These are phyloP conservation scores for Drosophila fungiperda DNA, from an alignment of 2,888 invertebrate species.

Conservation along the genomic window DNA sequence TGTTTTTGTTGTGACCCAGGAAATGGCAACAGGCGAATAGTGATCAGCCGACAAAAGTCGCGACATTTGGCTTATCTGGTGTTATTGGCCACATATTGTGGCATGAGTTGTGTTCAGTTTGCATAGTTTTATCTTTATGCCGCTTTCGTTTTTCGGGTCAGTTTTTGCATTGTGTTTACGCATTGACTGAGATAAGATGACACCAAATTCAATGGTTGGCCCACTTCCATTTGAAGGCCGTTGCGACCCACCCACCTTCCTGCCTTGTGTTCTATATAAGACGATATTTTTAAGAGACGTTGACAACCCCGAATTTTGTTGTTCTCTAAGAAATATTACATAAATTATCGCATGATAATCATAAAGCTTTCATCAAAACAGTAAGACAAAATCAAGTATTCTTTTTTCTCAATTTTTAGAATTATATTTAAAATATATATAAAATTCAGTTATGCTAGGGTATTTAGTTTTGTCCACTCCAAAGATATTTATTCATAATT, in stretches of 20 bases:
- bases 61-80: slow-evolving; percentile 64
- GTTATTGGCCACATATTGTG: slow-evolving; percentile 25
- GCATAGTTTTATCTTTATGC: slow-evolving; percentile 47
- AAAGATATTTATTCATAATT: neutral
- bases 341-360: neutral
- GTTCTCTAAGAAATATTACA: neutral
- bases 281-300: neutral
- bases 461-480: neutral
- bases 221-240: slow-evolving; percentile 41
- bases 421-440: neutral
- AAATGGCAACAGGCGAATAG: slow-evolving; percentile 1
- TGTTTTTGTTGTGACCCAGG: neutral
- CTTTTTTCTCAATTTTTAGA: neutral
- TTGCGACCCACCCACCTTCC: neutral
- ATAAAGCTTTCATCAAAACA: neutral
- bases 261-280: neutral
- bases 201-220: slow-evolving; percentile 23
- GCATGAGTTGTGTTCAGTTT: slow-evolving; percentile 32
- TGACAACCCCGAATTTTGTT: neutral
- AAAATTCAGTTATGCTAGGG: neutral
- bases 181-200: slow-evolving; percentile 46
- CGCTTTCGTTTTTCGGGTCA: slow-evolving; percentile 51
- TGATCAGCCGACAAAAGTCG: slow-evolving; percentile 20
- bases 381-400: neutral
- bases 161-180: slow-evolving; percentile 60